Conservation (phyloP, 2,888 invertebrate genomes). For the Glyphotaelius pellucidus region DNA sequence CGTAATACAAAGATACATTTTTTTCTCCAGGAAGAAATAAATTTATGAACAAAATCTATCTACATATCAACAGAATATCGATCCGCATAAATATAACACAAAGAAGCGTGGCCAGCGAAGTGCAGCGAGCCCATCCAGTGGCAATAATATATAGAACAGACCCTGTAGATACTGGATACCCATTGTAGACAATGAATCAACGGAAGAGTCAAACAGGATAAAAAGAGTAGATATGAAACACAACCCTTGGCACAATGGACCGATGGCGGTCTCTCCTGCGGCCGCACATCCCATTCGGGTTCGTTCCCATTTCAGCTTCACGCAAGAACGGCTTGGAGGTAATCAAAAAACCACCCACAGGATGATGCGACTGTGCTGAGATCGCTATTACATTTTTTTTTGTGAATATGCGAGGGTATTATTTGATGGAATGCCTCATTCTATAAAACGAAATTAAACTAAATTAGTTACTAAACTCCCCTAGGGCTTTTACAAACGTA, state of each 20-base stretch:
- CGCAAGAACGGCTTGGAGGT: conserved; percentile 50
- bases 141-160: conserved; percentile 11
- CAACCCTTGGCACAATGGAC: conserved; percentile 42
- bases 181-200: conserved; percentile 38
- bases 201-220: conserved; percentile 35
- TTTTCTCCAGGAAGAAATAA: not conserved
- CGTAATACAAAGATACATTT: not conserved
- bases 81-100: conserved; percentile 5
- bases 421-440: not conserved
- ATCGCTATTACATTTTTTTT: not conserved
- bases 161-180: not conserved
- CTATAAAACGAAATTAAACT: not conserved
- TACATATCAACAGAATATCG: not conserved
- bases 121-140: not conserved
- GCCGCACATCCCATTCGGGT: conserved; percentile 19
- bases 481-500: no score
- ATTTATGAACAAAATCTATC: not conserved
- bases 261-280: not conserved
- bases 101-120: not conserved
- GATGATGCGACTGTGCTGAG: not conserved
- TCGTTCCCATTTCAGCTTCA: conserved; percentile 25
- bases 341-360: conserved; percentile 51
- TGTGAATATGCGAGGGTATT: not conserved
- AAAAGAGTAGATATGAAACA: conserved; percentile 44
- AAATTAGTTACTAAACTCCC: no score